Conservation (phyloP, 2,888 invertebrate species). For the Cheilosia variabilis region DNA sequence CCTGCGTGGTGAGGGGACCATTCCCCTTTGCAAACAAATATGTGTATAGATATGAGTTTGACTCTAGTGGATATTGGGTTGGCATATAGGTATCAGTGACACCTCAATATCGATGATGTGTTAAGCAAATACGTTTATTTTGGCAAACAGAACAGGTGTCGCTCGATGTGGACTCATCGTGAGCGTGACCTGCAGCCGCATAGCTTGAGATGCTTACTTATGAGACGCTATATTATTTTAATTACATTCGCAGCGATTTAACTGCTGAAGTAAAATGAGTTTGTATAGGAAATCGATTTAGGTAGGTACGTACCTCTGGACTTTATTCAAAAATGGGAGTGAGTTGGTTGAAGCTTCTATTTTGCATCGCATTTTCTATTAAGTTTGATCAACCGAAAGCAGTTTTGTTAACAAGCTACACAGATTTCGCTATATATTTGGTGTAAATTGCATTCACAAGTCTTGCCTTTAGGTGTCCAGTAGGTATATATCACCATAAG, state of each 20-base stretch:
- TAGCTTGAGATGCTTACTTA: not conserved
- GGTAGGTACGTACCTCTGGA: too few species aligned
- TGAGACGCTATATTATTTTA: not conserved
- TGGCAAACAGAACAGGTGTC: slow-evolving; percentile 23
- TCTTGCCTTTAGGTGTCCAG: too few species aligned
- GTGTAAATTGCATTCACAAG: too few species aligned
- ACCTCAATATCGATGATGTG: slow-evolving; percentile 8
- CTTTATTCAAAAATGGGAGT: too few species aligned
- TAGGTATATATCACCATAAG: too few species aligned
- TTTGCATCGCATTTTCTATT: too few species aligned
- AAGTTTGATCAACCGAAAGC: too few species aligned
- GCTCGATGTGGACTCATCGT: not conserved
- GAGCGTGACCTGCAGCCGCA: not conserved
- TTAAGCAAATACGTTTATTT: slow-evolving; percentile 31
- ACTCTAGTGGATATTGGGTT: slow-evolving; percentile 48
- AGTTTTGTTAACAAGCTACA: too few species aligned
- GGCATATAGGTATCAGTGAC: slow-evolving; percentile 37
- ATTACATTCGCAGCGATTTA: not conserved
- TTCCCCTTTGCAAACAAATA: slow-evolving; percentile 52
- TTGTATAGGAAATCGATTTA: too few species aligned
- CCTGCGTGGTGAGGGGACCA: slow-evolving; percentile 58
- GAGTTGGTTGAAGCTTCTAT: too few species aligned
- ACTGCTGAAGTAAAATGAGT: not conserved
- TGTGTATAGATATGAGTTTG: slow-evolving; percentile 26
- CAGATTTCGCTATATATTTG: too few species aligned